Evolutionary conservation across 2,888 invertebrate genomes (phyloP), one percentile per base, ranked within the genome.

Genomic region (Dynastes tityus): DNA sequence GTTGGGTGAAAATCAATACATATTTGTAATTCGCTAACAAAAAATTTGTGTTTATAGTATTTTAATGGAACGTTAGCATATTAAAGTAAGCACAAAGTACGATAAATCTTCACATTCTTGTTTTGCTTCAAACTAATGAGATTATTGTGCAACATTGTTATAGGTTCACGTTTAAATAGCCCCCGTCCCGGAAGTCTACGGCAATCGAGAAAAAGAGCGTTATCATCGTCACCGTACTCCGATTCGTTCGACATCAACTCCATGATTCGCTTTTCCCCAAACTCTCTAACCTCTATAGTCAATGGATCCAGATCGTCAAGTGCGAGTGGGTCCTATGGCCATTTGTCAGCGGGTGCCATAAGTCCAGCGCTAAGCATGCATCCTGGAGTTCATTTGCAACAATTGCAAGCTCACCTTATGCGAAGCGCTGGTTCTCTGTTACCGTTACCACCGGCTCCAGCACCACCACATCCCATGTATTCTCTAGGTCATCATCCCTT

Each of bases 241-340:
- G 98, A 98, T 83, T 96, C 97, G 78, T 95, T 98, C 82, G 98
- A 98, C 90, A 93, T 98, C 86, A 97, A 97, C 86, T 97, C 97
- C 76, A 95, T 98, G 91, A 98, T 98, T 83, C 93, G 98, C 80
- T 97, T 97, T 84, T 98, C 98, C 5, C 98, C 98, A 4, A 96
- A 97, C 84, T 97, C 97, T 32, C 90, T 98, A 83, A 96, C 94
- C 9, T 94, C 94, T 68, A 92, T 94, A 82, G 94, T 95, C 83
- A 95, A 94, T 86, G 95, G 96, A 22, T 97, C 97, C 0, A 91
- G 97, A 82, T 95, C 96, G 80, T 96, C 96, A 16, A 95, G 96
- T 45, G 96, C 96, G 4, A 97, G 97, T 84, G 98, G 98, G 65
- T 98, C 98, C 81, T 98, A 98, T 91, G 98, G 98, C 27, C 98